A percentile compares a stretch with the other conserved stretches of the same genome.
phyloP scores from a whole-genome alignment of 2,797 vertebrate genomes.

The Xiphophorus birchmanni region DNA sequence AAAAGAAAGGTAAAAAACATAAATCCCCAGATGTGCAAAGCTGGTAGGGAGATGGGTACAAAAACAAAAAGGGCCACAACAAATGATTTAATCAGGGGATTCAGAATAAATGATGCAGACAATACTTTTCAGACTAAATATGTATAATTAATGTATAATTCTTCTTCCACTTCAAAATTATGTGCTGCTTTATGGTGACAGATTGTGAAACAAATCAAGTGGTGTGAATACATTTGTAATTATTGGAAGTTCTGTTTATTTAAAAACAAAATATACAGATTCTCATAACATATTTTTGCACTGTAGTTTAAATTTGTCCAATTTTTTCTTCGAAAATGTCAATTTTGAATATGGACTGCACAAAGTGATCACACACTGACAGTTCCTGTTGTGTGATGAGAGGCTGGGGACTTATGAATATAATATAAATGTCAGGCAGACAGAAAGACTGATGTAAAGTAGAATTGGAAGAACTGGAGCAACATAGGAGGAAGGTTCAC shows the following conservation, averaged over 20 bases:
- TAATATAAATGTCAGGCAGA: slow-evolving; percentile 30
- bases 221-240: neutral
- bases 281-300: neutral
- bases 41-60: neutral
- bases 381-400: slow-evolving; percentile 21
- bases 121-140: neutral
- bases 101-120: neutral
- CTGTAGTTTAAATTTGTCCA: neutral
- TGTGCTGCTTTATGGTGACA: neutral
- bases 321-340: neutral
- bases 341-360: neutral
- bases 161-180: neutral
- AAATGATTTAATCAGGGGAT: neutral
- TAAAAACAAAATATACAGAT: neutral
- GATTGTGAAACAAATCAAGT: neutral
- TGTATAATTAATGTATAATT: neutral
- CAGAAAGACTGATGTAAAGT: slow-evolving; percentile 29
- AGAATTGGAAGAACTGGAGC: slow-evolving; percentile 38
- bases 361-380: neutral
- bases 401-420: slow-evolving; percentile 8
- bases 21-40: neutral
- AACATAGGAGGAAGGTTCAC: slow-evolving; percentile 21
- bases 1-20: neutral
- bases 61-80: neutral
- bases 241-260: neutral